Evolutionary conservation across 2,888 invertebrate species (phyloP), one percentile per base, ranked within the genome.

Genomic region (Apodemia zela): DNA sequence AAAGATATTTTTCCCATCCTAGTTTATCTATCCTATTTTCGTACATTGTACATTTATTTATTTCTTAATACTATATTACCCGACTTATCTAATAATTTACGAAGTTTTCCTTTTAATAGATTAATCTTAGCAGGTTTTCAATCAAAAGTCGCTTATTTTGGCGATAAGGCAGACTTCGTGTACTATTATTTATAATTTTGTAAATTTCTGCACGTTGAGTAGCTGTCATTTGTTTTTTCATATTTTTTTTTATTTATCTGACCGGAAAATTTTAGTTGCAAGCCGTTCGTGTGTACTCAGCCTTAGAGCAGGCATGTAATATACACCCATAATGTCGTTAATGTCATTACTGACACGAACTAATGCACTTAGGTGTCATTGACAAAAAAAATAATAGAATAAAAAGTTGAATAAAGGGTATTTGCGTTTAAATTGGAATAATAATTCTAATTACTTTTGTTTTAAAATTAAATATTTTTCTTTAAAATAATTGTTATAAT

Each of bases 231-330:
- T 42, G 42, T 42, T 3, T 5, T 4, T 42, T 2, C 6, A 42
- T 42, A 11, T 38, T 8, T 38, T 11, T 11, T 0, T 11, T 42
- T 42, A 5, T 42, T 15, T 15, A 13, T 45, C 7, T 45, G 13
- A 3, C 1, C 38, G 38, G 38, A 38, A 38, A 38, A 15, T 8
- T 17, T 47, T 47, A 17, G 7, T 25, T 29, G 6, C 57, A 57
- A 57, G 57, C 29, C 57, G 25, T 57, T 57, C n/a, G 57, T 57
- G 29, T 54, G 54, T 57, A 29, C n/a, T 57, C 29, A 25, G 57
- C 15, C 57, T 29, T 29, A 21, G 18, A 59, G 4, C 17, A 59
- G 18, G 5, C 15, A 29, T 57, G 25, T 21, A 25, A 54, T 15
- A 8, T 49, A 18, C 18, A 49, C 18, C 21, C 25, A 25, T 15